Conservation (phyloP, 2,113 vertebrate genomes). For the Heterotis niloticus region DNA sequence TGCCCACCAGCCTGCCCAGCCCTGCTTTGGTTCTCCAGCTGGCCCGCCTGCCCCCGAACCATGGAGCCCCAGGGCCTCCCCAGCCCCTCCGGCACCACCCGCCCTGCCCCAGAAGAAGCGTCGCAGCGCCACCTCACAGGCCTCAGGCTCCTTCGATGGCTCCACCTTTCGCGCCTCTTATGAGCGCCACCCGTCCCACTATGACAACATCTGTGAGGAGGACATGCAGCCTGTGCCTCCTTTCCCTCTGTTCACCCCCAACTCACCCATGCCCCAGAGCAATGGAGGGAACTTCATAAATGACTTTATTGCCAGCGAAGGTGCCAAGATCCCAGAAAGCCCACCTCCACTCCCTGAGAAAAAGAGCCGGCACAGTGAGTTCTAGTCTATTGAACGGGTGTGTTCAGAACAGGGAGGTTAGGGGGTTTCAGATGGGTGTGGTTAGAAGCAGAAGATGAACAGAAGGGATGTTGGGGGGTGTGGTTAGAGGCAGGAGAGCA, state of each 20-base stretch:
- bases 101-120: slow-evolving; percentile 93
- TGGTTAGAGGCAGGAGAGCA: slow-evolving; percentile 9
- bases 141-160: slow-evolving; percentile 56
- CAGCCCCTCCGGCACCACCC: slow-evolving; percentile 67
- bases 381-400: slow-evolving; percentile 8
- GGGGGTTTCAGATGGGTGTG: neutral
- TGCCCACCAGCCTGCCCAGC: slow-evolving; percentile 57
- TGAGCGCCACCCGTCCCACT: slow-evolving; percentile 86
- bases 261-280: slow-evolving; percentile 76
- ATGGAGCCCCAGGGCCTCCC: slow-evolving; percentile 48
- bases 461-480: slow-evolving; percentile 19
- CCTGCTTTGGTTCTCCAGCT: slow-evolving; percentile 67
- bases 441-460: neutral
- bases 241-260: slow-evolving; percentile 73
- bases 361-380: slow-evolving; percentile 94
- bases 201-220: slow-evolving; percentile 87
- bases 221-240: slow-evolving; percentile 69
- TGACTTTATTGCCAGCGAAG: slow-evolving; percentile 68
- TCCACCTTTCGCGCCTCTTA: slow-evolving; percentile 68
- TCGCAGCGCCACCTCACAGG: slow-evolving; percentile 71
- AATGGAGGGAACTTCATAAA: slow-evolving; percentile 68
- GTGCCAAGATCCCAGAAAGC: slow-evolving; percentile 68
- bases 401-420: slow-evolving; percentile 6
- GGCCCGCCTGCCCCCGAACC: slow-evolving; percentile 52
- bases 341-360: slow-evolving; percentile 94